Percentiles rank a stretch among this genome's conserved stretches.
Conservation (phyloP, 2,888 invertebrate genomes). For the Portevinia maculata region DNA sequence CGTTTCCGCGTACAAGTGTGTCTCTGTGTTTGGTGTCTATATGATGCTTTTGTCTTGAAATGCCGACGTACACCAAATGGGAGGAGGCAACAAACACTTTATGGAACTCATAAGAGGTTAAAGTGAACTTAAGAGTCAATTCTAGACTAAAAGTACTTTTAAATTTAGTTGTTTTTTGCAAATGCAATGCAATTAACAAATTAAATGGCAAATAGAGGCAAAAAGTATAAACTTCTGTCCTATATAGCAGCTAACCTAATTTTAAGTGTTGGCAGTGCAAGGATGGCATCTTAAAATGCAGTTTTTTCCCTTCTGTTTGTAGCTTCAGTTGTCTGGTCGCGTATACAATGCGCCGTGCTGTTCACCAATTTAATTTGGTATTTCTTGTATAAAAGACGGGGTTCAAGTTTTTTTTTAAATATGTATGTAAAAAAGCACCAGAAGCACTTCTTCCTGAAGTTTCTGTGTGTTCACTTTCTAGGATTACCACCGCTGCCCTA, state of each 20-base stretch:
- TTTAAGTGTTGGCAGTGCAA: slow-evolving; percentile 37
- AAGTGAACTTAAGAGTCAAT: slow-evolving; percentile 38
- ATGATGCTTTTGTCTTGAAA: slow-evolving; percentile 35
- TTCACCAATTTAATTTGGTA: slow-evolving; percentile 25
- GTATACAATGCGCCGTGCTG: slow-evolving; percentile 1
- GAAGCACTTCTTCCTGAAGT: background rate
- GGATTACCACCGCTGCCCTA: too few species aligned
- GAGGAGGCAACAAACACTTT: slow-evolving; percentile 7
- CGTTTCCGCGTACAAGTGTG: background rate
- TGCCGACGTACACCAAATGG: background rate
- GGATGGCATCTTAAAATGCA: slow-evolving; percentile 4
- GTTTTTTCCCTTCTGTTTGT: background rate
- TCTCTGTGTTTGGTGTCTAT: background rate
- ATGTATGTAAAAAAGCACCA: too few species aligned
- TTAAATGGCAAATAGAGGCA: slow-evolving; percentile 43
- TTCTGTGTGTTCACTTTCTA: background rate
- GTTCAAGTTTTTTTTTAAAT: too few species aligned
- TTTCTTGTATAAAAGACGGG: too few species aligned
- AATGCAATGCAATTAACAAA: slow-evolving; percentile 59
- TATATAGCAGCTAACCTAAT: slow-evolving; percentile 23
- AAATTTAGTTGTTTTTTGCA: slow-evolving; percentile 19
- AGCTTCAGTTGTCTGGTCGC: slow-evolving; percentile 22
- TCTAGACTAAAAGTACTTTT: slow-evolving; percentile 49
- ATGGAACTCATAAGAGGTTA: slow-evolving; percentile 40
- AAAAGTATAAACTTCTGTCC: slow-evolving; percentile 19